Percentiles rank a stretch among this genome's conserved stretches.
These are phyloP conservation scores for Platanista minor DNA, from an alignment of 2,113 vertebrate species.

Conservation along the genomic window DNA sequence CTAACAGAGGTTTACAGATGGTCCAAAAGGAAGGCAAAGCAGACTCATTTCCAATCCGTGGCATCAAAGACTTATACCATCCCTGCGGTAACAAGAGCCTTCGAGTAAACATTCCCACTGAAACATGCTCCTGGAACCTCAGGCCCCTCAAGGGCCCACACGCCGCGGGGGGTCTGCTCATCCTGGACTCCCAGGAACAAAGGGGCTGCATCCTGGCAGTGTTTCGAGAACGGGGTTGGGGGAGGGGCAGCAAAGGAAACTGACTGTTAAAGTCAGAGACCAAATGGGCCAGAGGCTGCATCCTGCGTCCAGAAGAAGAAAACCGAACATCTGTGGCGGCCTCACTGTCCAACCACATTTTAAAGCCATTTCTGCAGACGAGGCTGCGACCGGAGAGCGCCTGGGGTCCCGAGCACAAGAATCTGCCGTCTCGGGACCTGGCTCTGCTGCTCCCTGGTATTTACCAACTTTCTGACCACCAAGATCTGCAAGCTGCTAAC, in stretches of 20 bases:
- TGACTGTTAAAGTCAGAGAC: neutral
- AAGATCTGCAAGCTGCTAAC: neutral
- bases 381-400: neutral
- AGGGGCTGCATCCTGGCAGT: neutral
- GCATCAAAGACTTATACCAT: neutral
- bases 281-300: neutral
- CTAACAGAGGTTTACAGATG: neutral
- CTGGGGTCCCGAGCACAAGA: neutral
- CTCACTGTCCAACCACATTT: neutral
- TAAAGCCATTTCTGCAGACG: neutral
- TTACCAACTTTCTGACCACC: neutral
- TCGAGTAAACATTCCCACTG: neutral
- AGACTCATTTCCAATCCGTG: neutral
- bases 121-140: neutral
- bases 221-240: neutral
- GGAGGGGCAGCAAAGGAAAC: neutral
- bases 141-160: neutral
- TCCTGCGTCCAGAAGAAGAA: neutral
- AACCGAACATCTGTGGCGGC: neutral
- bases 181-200: neutral
- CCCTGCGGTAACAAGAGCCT: neutral
- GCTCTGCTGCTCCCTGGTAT: conserved; percentile 38
- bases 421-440: neutral
- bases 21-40: neutral
- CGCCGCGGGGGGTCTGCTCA: neutral